A percentile compares a stretch with the other conserved stretches of the same genome.
phyloP scores from a whole-genome alignment of 1,140 invertebrate species.

The Phymorhynchus buccinoides region DNA sequence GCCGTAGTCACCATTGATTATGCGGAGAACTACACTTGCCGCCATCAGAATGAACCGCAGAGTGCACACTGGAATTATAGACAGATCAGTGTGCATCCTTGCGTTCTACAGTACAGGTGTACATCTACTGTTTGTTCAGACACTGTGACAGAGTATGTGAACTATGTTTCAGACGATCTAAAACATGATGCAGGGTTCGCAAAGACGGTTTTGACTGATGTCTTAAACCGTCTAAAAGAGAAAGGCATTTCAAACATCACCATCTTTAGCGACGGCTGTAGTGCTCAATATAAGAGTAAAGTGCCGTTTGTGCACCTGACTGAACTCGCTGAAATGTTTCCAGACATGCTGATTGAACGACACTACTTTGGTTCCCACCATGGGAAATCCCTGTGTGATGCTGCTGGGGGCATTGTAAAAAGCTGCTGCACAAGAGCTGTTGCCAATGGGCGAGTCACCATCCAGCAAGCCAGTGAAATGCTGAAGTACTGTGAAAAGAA shows the following conservation, averaged over 20 bases:
- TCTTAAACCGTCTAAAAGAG: neutral
- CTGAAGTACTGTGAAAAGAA: neutral
- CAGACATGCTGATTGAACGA: no score
- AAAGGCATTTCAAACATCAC: neutral
- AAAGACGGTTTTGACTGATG: neutral
- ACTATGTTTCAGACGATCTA: no score
- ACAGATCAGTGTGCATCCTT: neutral
- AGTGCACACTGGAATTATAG: constrained; percentile 9
- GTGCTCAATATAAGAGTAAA: neutral
- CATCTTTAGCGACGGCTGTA: neutral
- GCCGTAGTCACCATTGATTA: neutral
- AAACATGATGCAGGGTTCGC: neutral
- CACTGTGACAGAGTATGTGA: neutral
- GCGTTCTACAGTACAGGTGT: constrained; percentile 13
- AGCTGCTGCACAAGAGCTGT: neutral
- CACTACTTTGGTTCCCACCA: neutral
- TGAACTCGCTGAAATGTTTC: neutral
- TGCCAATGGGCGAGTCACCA: neutral
- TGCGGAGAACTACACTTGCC: neutral
- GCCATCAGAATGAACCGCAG: neutral
- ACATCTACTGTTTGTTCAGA: neutral
- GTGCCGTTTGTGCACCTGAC: neutral
- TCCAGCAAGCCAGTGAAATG: neutral
- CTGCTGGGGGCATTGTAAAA: neutral
- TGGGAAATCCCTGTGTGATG: neutral